Conservation (phyloP, 2,797 vertebrate genomes). For the Erethizon dorsatum region DNA sequence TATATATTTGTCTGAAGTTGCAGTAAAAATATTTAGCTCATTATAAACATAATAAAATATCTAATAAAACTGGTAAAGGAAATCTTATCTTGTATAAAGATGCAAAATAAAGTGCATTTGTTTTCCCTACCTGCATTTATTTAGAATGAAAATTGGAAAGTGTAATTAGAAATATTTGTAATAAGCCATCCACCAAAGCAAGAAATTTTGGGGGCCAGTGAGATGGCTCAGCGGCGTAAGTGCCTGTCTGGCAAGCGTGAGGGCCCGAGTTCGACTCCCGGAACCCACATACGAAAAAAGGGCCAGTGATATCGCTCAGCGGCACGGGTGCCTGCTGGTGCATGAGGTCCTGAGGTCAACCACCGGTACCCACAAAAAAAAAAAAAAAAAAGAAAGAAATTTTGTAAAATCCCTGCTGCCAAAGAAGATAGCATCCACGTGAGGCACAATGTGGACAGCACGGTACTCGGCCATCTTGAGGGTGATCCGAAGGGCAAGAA, state of each 20-base stretch:
- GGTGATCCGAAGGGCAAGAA: slow-evolving; percentile 44
- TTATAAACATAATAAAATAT: slow-evolving; percentile 41
- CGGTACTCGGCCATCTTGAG: background rate
- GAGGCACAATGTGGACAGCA: background rate
- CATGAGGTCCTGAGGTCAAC: no score
- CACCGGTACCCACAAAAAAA: no score
- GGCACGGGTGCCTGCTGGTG: no score
- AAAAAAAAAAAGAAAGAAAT: background rate
- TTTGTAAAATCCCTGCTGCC: background rate
- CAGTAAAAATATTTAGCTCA: slow-evolving; percentile 49
- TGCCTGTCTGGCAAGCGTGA: no score
- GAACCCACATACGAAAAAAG: no score
- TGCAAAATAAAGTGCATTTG: background rate
- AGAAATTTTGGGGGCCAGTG: background rate
- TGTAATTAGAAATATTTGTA: slow-evolving; percentile 2
- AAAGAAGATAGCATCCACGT: background rate
- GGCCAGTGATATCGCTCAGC: no score
- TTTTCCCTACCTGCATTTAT: background rate
- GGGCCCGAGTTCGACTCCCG: no score
- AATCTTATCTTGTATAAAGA: background rate
- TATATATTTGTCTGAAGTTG: slow-evolving; percentile 54
- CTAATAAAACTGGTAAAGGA: slow-evolving; percentile 38
- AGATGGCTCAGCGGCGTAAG: no score
- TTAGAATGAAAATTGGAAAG: background rate
- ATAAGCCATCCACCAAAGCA: background rate